phyloP scores from a whole-genome alignment of 2,888 invertebrate species.

The Choreutis nemorana region DNA sequence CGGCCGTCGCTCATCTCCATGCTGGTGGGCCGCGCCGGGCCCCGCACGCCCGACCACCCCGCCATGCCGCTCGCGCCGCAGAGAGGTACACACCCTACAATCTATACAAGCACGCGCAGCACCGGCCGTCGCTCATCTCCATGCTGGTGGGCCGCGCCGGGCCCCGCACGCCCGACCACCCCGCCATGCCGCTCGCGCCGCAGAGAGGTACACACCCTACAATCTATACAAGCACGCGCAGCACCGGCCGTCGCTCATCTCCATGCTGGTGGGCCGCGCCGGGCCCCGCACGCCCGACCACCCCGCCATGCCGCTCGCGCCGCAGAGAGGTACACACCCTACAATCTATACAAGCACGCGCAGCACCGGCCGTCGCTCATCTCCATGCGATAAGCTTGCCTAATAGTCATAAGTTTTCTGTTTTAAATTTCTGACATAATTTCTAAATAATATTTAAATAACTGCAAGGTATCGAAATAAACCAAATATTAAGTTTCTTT shows the following conservation, averaged over 20 bases:
- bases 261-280: conserved; percentile 48
- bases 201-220: conserved; percentile 46
- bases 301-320: conserved; percentile 39
- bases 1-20: conserved; percentile 52
- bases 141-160: conserved; percentile 48
- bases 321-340: conserved; percentile 45
- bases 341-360: conserved; percentile 40
- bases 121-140: conserved; percentile 50
- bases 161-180: conserved; percentile 51
- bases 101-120: conserved; percentile 45
- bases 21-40: conserved; percentile 44
- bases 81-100: conserved; percentile 41
- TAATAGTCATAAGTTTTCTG: no score
- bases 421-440: no score
- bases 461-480: no score
- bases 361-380: conserved; percentile 53
- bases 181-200: conserved; percentile 38
- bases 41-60: conserved; percentile 51
- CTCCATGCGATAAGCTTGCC: no score
- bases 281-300: conserved; percentile 52
- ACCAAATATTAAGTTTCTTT: background rate
- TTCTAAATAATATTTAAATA: no score
- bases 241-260: conserved; percentile 50
- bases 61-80: conserved; percentile 42
- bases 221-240: conserved; percentile 45